Evolutionary conservation across 1,140 invertebrate genomes (phyloP), one percentile per base, ranked within the genome.

Genomic region (Pygmarrhopalites habei): DNA sequence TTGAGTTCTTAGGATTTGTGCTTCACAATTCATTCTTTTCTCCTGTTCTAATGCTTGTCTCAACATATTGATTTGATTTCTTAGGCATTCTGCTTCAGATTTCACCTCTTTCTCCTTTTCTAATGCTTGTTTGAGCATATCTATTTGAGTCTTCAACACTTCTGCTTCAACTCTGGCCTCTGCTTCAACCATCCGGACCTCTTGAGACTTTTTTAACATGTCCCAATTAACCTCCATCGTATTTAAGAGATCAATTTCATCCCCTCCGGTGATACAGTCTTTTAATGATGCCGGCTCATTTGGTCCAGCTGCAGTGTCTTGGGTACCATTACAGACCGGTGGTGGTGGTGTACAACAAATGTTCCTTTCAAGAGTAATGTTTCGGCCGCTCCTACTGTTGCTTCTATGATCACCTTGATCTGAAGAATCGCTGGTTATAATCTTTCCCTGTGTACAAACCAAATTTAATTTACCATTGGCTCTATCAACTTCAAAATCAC

Each of bases 91-190:
- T 7, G 55, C n/a, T 41, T 52, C 47, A 35, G 59, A n/a, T 23
- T 26, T 29, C 15, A 2, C 25, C 17, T 64, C 62, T 3, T 47
- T 47, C 1, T 58, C 57, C n/a, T n/a, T n/a, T n/a, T 30, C 26
- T 35, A 56, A 57, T n/a, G 61, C 61, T 14, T 58, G 7, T n/a
- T 51, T 26, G 15, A 59, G n/a, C 35, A 51, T 19, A 35, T 53
- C 10, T 2, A 53, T 29, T 32, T 60, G 44, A 30, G 57, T 44
- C 32, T 64, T 59, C n/a, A 64, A 21, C 1, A 35, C 17, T 52
- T 59, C 57, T 7, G 55, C n/a, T 41, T 52, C 47, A 35, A 64
- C n/a, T 23, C 21, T 29, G 17, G 1, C 25, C 17, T 64, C 62
- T 3, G 57, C 56, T 1, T 58, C 57, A 17, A 12, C 28, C 12